phyloP scores from a whole-genome alignment of 2,888 invertebrate species.

The Rapana venosa region DNA sequence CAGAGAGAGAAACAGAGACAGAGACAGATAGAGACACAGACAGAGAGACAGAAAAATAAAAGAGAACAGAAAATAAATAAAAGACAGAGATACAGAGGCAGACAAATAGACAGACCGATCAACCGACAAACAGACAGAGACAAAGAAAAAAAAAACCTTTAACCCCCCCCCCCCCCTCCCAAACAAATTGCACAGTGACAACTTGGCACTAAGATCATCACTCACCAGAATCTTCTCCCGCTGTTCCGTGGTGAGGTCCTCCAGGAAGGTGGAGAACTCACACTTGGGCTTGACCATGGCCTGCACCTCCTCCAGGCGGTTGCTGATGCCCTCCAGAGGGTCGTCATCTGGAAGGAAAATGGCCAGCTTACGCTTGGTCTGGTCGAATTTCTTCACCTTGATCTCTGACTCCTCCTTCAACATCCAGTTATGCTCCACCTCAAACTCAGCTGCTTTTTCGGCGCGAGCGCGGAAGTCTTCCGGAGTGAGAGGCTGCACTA shows the following conservation, averaged over 20 bases:
- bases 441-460: constrained; percentile 64
- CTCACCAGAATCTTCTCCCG: constrained; percentile 64
- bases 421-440: constrained; percentile 71
- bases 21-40: neutral
- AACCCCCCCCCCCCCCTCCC: neutral
- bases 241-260: constrained; percentile 61
- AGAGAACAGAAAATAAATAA: neutral
- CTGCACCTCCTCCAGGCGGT: constrained; percentile 65
- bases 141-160: neutral
- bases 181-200: neutral
- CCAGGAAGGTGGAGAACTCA: constrained; percentile 61
- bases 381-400: constrained; percentile 57
- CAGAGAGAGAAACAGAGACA: neutral
- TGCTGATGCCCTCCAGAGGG: constrained; percentile 61
- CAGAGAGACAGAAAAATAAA: neutral
- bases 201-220: constrained; percentile 29
- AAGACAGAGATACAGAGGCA: neutral
- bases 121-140: neutral
- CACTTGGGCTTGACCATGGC: constrained; percentile 69
- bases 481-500: constrained; percentile 11
- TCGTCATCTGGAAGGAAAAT: constrained; percentile 71
- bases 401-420: constrained; percentile 63
- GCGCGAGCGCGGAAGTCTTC: constrained; percentile 51
- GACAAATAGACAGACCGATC: neutral
- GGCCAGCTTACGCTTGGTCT: constrained; percentile 60